Evolutionary conservation across 2,888 invertebrate genomes (phyloP).

Genomic region (Pristionchus maxplancki): DNA sequence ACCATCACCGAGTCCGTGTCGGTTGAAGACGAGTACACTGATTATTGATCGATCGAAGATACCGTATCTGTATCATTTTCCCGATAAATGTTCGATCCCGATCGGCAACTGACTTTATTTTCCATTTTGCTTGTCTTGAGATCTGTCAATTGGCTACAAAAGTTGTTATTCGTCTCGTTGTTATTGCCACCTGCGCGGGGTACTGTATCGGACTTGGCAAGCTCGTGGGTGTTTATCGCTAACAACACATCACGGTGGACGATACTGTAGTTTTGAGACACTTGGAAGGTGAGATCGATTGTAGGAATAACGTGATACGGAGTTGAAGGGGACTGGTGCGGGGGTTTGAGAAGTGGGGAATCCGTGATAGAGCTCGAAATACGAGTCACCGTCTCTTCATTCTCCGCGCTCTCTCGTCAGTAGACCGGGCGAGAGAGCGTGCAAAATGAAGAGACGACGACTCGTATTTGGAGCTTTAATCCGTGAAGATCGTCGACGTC

Average conservation of each 20-base stretch:
- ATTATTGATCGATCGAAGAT: slow-evolving; percentile 7
- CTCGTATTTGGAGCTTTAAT: too few relatives aligned
- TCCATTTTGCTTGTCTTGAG: neutral
- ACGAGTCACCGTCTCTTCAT: too few relatives aligned
- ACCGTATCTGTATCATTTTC: slow-evolving; percentile 24
- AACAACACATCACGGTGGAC: neutral
- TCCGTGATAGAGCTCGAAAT: too few relatives aligned
- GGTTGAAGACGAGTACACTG: slow-evolving; percentile 7
- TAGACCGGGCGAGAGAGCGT: too few relatives aligned
- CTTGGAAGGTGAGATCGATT: too few relatives aligned
- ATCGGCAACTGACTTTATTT: neutral
- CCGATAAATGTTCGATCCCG: slow-evolving; percentile 42
- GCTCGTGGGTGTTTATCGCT: neutral
- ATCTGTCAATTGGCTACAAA: neutral
- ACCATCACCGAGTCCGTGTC: slow-evolving; percentile 32
- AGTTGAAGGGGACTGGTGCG: too few relatives aligned
- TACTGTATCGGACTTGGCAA: neutral
- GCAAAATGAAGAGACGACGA: too few relatives aligned
- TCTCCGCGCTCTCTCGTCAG: too few relatives aligned
- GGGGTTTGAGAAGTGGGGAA: too few relatives aligned
- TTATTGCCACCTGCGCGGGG: neutral
- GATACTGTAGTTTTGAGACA: neutral
- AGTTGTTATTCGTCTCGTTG: slow-evolving; percentile 16
- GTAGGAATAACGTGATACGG: neutral
- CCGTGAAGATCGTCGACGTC: too few relatives aligned